phyloP scores from a whole-genome alignment of 2,797 vertebrate species.

The Acanthis flammea region DNA sequence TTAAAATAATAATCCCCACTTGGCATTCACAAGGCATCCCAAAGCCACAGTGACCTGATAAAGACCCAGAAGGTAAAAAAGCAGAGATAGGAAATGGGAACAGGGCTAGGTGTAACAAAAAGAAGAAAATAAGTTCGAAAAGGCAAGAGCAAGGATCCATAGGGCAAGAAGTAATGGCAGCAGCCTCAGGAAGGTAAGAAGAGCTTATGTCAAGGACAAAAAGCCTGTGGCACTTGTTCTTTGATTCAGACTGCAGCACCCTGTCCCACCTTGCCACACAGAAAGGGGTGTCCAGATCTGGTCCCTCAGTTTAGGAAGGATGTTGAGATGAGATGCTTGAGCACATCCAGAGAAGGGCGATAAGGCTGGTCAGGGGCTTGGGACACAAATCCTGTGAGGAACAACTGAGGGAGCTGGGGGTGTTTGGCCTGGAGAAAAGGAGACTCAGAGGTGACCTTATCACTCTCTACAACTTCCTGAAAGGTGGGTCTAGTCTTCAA shows the following conservation, averaged over 20 bases:
- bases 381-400: not conserved
- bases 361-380: not conserved
- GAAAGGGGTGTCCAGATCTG: not conserved
- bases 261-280: not conserved
- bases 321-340: not conserved
- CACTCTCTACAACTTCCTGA: not conserved
- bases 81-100: not conserved
- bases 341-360: not conserved
- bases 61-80: not conserved
- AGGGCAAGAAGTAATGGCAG: not conserved
- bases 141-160: not conserved
- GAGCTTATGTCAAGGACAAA: not conserved
- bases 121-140: not conserved
- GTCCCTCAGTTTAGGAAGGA: not conserved
- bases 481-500: not conserved
- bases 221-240: not conserved
- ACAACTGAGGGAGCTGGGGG: not conserved
- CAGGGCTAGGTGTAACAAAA: fast-evolving
- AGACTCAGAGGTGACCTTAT: not conserved
- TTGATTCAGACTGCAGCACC: not conserved
- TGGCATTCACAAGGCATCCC: not conserved
- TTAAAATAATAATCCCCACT: not conserved
- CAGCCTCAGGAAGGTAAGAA: not conserved
- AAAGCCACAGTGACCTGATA: not conserved
- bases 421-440: not conserved